Base-by-base conservation (phyloP, 2,113 vertebrate genomes). In the Antidorcas marsupialis region DNA sequence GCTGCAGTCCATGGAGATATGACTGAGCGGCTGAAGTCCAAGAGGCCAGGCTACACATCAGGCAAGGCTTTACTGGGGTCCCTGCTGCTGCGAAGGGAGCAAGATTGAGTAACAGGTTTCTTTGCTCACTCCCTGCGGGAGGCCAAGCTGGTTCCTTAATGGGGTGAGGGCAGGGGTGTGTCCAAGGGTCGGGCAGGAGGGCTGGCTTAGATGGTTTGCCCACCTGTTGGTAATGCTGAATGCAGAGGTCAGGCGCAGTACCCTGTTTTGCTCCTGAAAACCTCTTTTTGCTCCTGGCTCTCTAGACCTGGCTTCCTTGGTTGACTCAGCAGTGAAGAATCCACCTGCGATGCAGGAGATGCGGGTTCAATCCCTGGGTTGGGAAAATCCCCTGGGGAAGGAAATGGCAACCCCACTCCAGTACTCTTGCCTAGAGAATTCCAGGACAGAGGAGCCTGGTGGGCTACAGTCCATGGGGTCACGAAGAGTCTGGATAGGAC, bases 161-260 rank as follows among this genome's bases (percentile, higher is more conserved):
- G 78, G 45, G 16, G 9, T 81, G 45, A 81, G 45, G 45, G 16
- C 30, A 81, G 45, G 45, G 78, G 2, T 17, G 28, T 33, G 45
- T 11, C 45, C 0, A 1, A 3, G 76, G 15, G 45, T 76, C 0
- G 1, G 12, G 39, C 71, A 25, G 36, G 8, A 78, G 74, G 74
- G 28, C 27, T 47, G 16, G 47, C 47, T 33, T 81, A 19, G 16
- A 9, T 12, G 78, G 78, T 33, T 50, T 33, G 78, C 28, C 78
- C 45, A 50, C 28, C 47, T 30, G 16, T 21, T 0, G 16, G 28
- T 3, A 9, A 10, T 33, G 28, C 6, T 21, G 28, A 33, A 28
- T 50, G 17, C 28, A 19, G 45, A 47, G 28, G 5, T 47, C 45
- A 21, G 28, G 28, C 0, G 0, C 5, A 12, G 9, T 6, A 3